phyloP scores from a whole-genome alignment of 2,797 vertebrate species.

The Sylvia borin region DNA sequence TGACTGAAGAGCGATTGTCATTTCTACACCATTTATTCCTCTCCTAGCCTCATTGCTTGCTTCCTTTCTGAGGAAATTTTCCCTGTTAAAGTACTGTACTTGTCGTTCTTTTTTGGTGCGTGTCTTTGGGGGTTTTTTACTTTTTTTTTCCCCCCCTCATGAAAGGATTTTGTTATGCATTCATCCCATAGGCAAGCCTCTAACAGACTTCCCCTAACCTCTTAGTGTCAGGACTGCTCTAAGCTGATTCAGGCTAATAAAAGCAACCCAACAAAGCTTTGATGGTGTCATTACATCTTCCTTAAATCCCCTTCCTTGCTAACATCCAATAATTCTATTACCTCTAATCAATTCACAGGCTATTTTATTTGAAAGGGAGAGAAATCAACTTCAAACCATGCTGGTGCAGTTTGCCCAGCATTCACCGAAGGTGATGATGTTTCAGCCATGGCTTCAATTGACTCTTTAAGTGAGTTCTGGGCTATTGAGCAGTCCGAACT shows the following conservation, averaged over 20 bases:
- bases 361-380: constrained; percentile 63
- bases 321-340: constrained; percentile 63
- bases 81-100: constrained; percentile 72
- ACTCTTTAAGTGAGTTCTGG: constrained; percentile 43
- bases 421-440: neutral
- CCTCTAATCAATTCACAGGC: constrained; percentile 59
- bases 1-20: constrained; percentile 90
- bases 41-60: constrained; percentile 77
- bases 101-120: constrained; percentile 59
- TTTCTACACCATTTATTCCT: constrained; percentile 92
- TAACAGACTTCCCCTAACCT: constrained; percentile 71
- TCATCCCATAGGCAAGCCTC: constrained; percentile 72
- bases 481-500: neutral
- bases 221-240: constrained; percentile 61
- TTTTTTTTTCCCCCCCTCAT: neutral
- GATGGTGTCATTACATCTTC: constrained; percentile 69
- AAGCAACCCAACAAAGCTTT: constrained; percentile 75
- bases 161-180: constrained; percentile 67
- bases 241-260: constrained; percentile 70
- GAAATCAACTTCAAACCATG: neutral
- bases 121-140: constrained; percentile 1
- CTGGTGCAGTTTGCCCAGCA: neutral
- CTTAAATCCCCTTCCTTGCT: constrained; percentile 64
- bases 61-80: constrained; percentile 78
- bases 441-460: constrained; percentile 39